Evolutionary conservation across 2,888 invertebrate genomes (phyloP), one percentile per base, ranked within the genome.

Genomic region (Agonopterix subpropinquella): DNA sequence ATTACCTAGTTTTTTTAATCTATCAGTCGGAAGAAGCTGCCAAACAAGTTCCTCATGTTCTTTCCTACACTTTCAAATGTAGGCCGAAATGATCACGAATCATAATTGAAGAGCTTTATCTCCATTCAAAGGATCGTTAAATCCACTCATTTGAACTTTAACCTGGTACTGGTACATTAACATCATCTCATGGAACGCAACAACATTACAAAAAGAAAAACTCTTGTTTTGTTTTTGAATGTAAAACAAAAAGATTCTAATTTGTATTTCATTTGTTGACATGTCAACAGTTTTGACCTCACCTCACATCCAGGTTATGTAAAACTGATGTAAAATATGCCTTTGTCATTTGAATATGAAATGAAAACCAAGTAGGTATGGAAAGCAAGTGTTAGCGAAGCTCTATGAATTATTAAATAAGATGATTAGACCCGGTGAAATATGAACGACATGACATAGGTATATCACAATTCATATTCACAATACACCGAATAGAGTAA

Each of bases 11-110:
- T 28, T 5, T 28, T 28, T 28, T 5, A 28, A 28, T 28, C 5
- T 28, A 28, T 28, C 28, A 28, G 28, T 28, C 28, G 28, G 28
- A 28, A 28, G 28, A 28, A 28, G 28, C 28, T 28, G 28, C 5
- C 28, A 28, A 28, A 28, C 28, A 28, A 28, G 28, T 28, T 28
- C 28, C 28, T 28, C 28, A 7, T 18, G 28, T 28, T 28, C 28
- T 28, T 28, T 28, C 28, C 28, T 28, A 28, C 28, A 28, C 28
- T 4, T 18, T 18, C 18, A 4, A 28, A 28, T 28, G 69, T 78
- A 68, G 77, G 74, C 57, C 79, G 59, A 73, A 73, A 72, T 62
- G 69, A 79, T 78, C 74, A 74, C 61, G 69, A 54, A 61, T 59
- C 58, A 60, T 49, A 46, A 35, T 41, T 35, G 53, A 53, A 56